phyloP scores from a whole-genome alignment of 1,140 invertebrate genomes.

The Drosophila repletoides region DNA sequence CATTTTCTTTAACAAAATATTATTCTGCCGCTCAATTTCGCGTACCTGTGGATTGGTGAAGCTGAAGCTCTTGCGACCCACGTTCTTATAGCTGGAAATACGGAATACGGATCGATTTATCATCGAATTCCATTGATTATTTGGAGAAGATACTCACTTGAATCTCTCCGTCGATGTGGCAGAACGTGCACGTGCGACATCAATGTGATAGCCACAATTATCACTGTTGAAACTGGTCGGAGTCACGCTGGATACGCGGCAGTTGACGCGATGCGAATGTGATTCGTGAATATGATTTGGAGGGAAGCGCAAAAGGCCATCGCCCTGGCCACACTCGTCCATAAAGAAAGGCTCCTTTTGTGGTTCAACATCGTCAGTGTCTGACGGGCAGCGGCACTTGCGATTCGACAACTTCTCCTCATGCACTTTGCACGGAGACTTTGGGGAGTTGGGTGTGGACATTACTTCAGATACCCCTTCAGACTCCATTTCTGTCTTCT shows the following conservation, averaged over 20 bases:
- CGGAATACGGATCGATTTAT: not conserved
- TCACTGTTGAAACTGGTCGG: constrained; percentile 64
- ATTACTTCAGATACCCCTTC: constrained; percentile 11
- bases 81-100: constrained; percentile 56
- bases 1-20: constrained; percentile 75
- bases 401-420: constrained; percentile 4
- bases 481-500: not conserved
- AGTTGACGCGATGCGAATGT: constrained; percentile 20
- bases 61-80: constrained; percentile 70
- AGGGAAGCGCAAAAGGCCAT: constrained; percentile 58
- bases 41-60: constrained; percentile 78
- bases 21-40: constrained; percentile 76
- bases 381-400: constrained; percentile 55
- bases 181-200: constrained; percentile 46
- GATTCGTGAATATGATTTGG: constrained; percentile 10
- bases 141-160: constrained; percentile 57
- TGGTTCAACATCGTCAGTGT: not conserved
- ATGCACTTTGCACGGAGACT: not conserved
- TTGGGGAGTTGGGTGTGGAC: constrained; percentile 3
- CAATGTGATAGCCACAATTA: constrained; percentile 40
- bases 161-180: constrained; percentile 57
- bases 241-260: constrained; percentile 48
- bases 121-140: rapidly evolving
- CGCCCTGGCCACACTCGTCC: constrained; percentile 65
- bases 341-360: constrained; percentile 9